Evolutionary conservation across 1,140 invertebrate species (phyloP), one percentile per base, ranked within the genome.

Genomic region (Drosophila bipectinata): DNA sequence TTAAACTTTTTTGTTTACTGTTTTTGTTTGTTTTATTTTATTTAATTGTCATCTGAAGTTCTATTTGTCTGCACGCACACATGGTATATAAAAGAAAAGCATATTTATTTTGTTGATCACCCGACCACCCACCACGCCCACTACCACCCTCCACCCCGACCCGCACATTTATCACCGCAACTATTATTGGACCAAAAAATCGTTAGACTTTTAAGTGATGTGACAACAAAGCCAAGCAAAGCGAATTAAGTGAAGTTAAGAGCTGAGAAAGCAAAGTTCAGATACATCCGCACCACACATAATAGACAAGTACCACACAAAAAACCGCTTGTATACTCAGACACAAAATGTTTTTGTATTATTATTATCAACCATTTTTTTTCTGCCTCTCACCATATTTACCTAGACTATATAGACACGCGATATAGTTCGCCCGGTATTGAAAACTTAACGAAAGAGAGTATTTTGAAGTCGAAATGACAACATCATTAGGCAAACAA

Each of bases 111-210:
- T 61, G 10, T 67, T 44, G 53, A 57, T 58, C 62, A 58, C 32
- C 14, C 12, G 9, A 32, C n/a, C 26, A 14, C 41, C 39, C 4
- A n/a, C 41, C 41, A 37, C 53, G 24, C 47, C 15, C 55, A 55
- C 60, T 62, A 58, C 48, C 2, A 44, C 21, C 37, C 10, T 3
- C 21, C 41, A 8, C 15, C 57, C 24, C n/a, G 41, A 47, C 30
- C 34, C 41, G 49, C 45, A 52, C 45, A 51, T 53, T 41, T 49
- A 67, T 63, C 66, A 62, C 59, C 72, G 41, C 71, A 69, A 90
- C 82, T 83, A 80, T 88, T 90, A 88, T 90, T 90, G 87, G 87
- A 90, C 87, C 87, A 90, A 90, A 90, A 90, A 90, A 87, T 83
- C 82, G 61, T 84, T 88, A 90, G 87, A 90, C 79, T 72, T 77